Evolutionary conservation across 2,888 invertebrate species (phyloP).

Genomic region (Congeria kusceri): DNA sequence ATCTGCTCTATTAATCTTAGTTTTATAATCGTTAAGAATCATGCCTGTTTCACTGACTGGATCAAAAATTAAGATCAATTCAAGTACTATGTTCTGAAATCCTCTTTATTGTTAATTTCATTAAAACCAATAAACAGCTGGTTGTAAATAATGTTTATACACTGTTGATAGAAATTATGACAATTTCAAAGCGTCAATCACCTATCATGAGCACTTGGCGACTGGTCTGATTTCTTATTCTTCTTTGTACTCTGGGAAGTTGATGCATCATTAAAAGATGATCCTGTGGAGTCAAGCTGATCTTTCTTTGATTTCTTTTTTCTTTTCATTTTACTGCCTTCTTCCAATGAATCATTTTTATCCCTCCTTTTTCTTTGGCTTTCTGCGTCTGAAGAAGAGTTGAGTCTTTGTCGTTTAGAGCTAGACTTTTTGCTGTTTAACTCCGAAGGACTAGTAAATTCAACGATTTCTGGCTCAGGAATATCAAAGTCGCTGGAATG

Average conservation of each 20-base stretch:
- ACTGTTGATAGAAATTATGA: too few relatives aligned
- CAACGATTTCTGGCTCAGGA: conserved; percentile 2
- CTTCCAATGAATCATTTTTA: conserved; percentile 6
- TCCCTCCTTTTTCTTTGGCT: conserved; percentile 11
- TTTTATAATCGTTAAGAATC: too few relatives aligned
- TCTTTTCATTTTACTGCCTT: conserved; percentile 11
- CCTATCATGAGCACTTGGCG: conserved; percentile 40
- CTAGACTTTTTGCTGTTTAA: conserved; percentile 8
- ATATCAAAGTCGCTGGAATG: conserved; percentile 31
- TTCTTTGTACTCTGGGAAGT: neutral
- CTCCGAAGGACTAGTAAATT: conserved; percentile 9
- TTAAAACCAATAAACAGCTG: too few relatives aligned
- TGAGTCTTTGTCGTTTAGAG: conserved; percentile 11
- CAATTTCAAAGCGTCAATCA: too few relatives aligned
- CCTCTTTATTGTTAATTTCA: too few relatives aligned
- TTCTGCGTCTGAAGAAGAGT: conserved; percentile 4
- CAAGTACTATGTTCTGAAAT: too few relatives aligned
- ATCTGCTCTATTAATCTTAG: too few relatives aligned
- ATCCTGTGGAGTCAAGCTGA: neutral
- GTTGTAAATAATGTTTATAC: too few relatives aligned
- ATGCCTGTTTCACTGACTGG: too few relatives aligned
- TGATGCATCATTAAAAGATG: neutral
- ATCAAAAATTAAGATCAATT: too few relatives aligned
- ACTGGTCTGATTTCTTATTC: conserved; percentile 9
- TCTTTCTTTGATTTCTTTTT: conserved; percentile 29